phyloP scores from a whole-genome alignment of 2,888 invertebrate genomes.

The Drosophila formosana region DNA sequence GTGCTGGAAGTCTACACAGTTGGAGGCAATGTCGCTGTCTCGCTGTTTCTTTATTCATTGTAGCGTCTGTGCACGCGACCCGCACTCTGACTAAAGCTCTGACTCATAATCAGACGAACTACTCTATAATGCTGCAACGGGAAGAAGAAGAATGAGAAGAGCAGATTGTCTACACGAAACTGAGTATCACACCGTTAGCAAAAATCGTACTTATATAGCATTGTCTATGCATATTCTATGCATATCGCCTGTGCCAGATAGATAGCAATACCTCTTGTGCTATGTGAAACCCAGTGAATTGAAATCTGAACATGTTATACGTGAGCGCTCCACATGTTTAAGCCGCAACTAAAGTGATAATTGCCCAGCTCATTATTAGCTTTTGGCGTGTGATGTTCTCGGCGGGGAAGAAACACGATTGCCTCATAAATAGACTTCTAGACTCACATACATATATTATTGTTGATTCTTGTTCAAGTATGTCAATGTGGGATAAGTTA shows the following conservation, averaged over 20 bases:
- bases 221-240: constrained; percentile 46
- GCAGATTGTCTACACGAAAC: constrained; percentile 72
- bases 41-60: constrained; percentile 59
- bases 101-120: constrained; percentile 28
- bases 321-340: constrained; percentile 34
- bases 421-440: constrained; percentile 10
- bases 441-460: constrained; percentile 7
- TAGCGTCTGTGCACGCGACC: constrained; percentile 67
- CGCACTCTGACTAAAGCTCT: constrained; percentile 25
- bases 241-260: constrained; percentile 45
- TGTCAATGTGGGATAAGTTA: constrained; percentile 14
- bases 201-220: constrained; percentile 34
- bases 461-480: constrained; percentile 15
- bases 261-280: constrained; percentile 20
- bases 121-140: constrained; percentile 2
- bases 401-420: constrained; percentile 37
- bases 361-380: constrained; percentile 74
- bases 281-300: constrained; percentile 58
- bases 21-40: constrained; percentile 57
- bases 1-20: constrained; percentile 44
- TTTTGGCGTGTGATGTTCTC: constrained; percentile 70
- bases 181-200: constrained; percentile 67
- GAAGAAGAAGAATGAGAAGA: constrained; percentile 9
- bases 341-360: constrained; percentile 70
- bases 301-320: constrained; percentile 59